These are phyloP conservation scores for Watsonalla cultraria DNA, from an alignment of 2,888 invertebrate genomes.

Conservation along the genomic window DNA sequence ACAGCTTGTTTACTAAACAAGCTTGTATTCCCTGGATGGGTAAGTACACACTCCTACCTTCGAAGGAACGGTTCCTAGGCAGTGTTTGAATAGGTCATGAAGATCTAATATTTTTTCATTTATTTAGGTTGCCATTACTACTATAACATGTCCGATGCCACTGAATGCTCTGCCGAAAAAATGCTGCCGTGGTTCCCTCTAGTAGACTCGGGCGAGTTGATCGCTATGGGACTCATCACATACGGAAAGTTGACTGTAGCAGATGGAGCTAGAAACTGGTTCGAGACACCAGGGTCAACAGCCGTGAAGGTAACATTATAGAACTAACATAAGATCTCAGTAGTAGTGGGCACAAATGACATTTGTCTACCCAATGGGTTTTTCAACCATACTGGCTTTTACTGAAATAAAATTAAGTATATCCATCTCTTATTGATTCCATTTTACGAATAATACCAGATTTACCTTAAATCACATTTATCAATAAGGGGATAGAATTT, in stretches of 20 bases:
- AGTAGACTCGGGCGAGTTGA: slow-evolving; percentile 23
- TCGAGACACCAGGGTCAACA: slow-evolving; percentile 24
- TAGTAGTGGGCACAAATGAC: slow-evolving; percentile 17
- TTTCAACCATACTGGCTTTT: too few species aligned
- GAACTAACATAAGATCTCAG: slow-evolving; percentile 16
- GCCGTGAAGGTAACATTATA: slow-evolving; percentile 24
- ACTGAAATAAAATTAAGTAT: too few species aligned
- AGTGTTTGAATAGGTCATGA: slow-evolving; percentile 7
- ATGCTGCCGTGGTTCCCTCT: slow-evolving; percentile 45
- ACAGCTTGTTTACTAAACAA: slow-evolving; percentile 41
- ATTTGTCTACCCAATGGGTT: too few species aligned
- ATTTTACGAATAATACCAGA: too few species aligned
- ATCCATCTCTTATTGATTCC: too few species aligned
- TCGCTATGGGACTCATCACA: slow-evolving; percentile 30
- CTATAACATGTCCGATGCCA: slow-evolving; percentile 17
- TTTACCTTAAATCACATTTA: too few species aligned
- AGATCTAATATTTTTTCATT: not conserved
- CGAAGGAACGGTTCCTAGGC: not conserved
- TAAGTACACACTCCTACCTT: slow-evolving; percentile 25
- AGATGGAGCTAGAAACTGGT: slow-evolving; percentile 24
- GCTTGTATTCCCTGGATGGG: slow-evolving; percentile 60
- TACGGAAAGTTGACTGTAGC: slow-evolving; percentile 21
- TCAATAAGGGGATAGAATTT: too few species aligned
- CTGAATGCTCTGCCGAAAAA: slow-evolving; percentile 23
- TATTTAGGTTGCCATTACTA: slow-evolving; percentile 15